Evolutionary conservation across 2,797 vertebrate genomes (phyloP).

Genomic region (Syndactyla subalaris): DNA sequence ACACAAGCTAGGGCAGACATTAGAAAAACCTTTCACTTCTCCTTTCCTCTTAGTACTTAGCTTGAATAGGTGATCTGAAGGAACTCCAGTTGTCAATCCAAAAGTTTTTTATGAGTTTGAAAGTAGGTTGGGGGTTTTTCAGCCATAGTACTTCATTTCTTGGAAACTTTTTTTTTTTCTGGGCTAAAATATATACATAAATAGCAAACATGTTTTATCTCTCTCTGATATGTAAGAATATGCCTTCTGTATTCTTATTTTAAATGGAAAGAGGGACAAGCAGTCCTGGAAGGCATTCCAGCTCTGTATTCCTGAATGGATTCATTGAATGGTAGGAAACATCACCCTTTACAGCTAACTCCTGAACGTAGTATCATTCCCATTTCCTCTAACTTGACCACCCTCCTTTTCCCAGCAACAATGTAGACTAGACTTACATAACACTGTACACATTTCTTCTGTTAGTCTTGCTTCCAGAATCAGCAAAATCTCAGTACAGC

Average conservation of each 20-base stretch:
- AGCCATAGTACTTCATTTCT: not conserved
- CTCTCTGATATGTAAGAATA: not conserved
- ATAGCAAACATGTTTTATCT: not conserved
- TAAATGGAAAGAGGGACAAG: not conserved
- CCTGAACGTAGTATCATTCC: not conserved
- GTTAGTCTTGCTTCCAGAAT: not conserved
- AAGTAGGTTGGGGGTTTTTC: fast-evolving
- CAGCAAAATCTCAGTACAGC: not conserved
- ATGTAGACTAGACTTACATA: not conserved
- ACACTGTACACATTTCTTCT: not conserved
- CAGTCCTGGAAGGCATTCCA: not conserved
- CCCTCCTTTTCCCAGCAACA: not conserved
- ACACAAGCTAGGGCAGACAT: not conserved
- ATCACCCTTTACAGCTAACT: not conserved
- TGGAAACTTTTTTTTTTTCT: not conserved
- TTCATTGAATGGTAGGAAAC: not conserved
- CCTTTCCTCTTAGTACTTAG: not conserved
- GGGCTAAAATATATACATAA: not conserved
- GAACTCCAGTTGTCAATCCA: not conserved
- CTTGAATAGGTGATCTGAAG: not conserved
- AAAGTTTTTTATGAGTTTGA: not conserved
- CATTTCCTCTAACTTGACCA: not conserved
- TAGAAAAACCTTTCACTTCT: not conserved
- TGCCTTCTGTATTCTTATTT: not conserved
- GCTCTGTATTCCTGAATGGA: not conserved